Conservation (phyloP, 2,113 vertebrate species). For the Scolopax mira region DNA sequence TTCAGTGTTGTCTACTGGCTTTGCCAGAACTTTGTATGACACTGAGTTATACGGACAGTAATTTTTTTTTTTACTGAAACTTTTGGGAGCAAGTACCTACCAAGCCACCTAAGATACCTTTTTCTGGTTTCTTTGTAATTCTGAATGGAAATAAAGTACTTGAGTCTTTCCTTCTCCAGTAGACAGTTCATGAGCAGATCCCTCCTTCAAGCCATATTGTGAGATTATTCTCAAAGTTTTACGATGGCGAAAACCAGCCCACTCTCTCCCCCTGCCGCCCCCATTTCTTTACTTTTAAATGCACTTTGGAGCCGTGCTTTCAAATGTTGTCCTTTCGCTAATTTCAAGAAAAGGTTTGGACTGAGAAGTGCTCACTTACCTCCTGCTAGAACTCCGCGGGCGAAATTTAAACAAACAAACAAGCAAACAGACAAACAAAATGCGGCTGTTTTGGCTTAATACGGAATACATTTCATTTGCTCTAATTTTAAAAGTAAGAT, state of each 20-base stretch:
- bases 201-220: not conserved
- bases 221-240: not conserved
- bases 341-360: not conserved
- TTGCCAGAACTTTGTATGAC: conserved; percentile 15
- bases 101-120: not conserved
- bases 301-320: not conserved
- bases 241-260: not conserved
- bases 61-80: not conserved
- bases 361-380: not conserved
- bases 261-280: not conserved
- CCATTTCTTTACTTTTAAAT: not conserved
- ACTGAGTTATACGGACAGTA: not conserved
- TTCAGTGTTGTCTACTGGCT: not conserved
- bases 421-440: not conserved
- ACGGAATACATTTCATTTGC: fast-evolving
- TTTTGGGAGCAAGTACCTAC: not conserved
- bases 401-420: not conserved
- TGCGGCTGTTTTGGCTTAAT: not conserved
- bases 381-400: not conserved
- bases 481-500: not conserved
- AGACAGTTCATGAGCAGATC: not conserved
- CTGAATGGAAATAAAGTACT: not conserved
- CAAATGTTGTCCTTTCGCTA: not conserved
- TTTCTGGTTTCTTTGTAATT: not conserved
- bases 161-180: not conserved